Percentiles rank a stretch among this genome's conserved stretches.
Conservation (phyloP, 2,797 vertebrate genomes). For the Sternotherus odoratus region DNA sequence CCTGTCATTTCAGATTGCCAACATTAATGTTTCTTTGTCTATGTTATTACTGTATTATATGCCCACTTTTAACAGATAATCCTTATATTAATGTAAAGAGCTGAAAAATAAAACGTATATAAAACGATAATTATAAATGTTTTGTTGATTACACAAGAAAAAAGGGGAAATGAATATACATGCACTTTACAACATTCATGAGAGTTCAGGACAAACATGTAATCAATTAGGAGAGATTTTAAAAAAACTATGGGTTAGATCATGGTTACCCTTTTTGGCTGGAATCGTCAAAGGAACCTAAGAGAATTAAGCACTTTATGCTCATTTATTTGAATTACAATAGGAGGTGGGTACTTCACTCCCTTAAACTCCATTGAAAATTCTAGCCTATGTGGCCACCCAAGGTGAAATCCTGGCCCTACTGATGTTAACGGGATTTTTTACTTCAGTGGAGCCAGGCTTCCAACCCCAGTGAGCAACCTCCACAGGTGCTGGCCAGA, state of each 20-base stretch:
- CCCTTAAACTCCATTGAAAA: too few species aligned
- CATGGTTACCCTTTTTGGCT: rapidly evolving
- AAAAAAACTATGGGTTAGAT: neutral
- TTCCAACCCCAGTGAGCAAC: too few species aligned
- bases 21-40: slow-evolving; percentile 15
- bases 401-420: too few species aligned
- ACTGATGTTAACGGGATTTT: too few species aligned
- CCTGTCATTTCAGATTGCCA: slow-evolving; percentile 39
- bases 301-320: too few species aligned
- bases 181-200: neutral
- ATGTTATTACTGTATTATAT: neutral
- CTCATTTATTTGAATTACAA: too few species aligned
- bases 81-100: neutral
- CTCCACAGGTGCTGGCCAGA: too few species aligned
- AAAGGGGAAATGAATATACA: neutral
- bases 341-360: too few species aligned
- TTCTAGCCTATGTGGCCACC: too few species aligned
- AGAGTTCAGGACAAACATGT: neutral
- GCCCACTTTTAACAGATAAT: slow-evolving; percentile 44
- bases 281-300: too few species aligned
- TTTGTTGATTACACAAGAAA: neutral
- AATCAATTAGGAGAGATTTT: neutral
- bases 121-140: neutral
- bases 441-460: too few species aligned
- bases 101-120: neutral